Evolutionary conservation across 2,888 invertebrate species (phyloP).

Genomic region (Leptura quadrifasciata): DNA sequence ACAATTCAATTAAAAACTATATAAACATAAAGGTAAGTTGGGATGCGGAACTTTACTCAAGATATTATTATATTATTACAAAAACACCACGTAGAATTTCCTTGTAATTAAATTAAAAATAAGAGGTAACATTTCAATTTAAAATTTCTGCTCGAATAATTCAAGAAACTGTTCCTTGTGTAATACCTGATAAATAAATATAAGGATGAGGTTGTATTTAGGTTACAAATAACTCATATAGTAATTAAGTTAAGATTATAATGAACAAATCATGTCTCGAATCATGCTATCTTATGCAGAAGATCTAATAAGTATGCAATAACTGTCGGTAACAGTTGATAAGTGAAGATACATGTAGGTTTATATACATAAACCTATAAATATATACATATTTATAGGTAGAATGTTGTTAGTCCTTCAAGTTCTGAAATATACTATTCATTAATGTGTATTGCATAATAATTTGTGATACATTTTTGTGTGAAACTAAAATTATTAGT

Average conservation of each 20-base stretch:
- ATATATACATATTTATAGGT: background rate
- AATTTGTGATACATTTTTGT: too few species aligned
- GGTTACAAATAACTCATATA: slow-evolving; percentile 11
- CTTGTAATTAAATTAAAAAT: slow-evolving; percentile 13
- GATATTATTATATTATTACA: slow-evolving; percentile 5
- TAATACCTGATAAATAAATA: slow-evolving; percentile 36
- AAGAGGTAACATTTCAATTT: slow-evolving; percentile 29
- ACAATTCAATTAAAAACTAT: too few species aligned
- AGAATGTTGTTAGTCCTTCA: background rate
- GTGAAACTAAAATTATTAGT: too few species aligned
- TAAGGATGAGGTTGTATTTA: slow-evolving; percentile 30
- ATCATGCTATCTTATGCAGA: slow-evolving; percentile 1
- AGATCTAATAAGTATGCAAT: background rate
- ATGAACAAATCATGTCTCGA: background rate
- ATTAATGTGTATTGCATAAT: too few species aligned
- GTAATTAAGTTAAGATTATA: slow-evolving; percentile 8
- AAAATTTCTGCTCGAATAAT: slow-evolving; percentile 29
- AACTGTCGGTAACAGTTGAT: background rate
- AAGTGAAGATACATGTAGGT: background rate
- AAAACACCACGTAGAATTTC: slow-evolving; percentile 16
- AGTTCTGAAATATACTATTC: background rate
- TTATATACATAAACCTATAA: too few species aligned
- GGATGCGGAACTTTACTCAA: background rate
- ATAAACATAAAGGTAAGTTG: background rate
- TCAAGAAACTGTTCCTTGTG: slow-evolving; percentile 27